A percentile compares a stretch with the other conserved stretches of the same genome.
These are phyloP conservation scores for Mythimna impura DNA, from an alignment of 2,888 invertebrate genomes.

Conservation along the genomic window DNA sequence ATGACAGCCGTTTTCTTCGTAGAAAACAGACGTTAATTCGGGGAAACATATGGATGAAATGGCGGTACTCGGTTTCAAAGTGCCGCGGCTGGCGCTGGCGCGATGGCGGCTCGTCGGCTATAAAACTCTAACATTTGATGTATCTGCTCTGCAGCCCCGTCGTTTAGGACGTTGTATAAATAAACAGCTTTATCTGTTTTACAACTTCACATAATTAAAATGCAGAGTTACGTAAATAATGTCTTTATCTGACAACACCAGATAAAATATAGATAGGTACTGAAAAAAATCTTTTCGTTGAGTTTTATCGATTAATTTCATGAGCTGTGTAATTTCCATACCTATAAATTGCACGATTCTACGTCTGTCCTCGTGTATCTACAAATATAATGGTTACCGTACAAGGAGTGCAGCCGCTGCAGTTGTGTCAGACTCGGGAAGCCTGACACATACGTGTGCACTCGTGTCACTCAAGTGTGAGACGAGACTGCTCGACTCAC, in stretches of 20 bases:
- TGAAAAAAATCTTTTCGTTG: neutral
- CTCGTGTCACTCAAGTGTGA: conserved; percentile 77
- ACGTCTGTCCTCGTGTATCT: neutral
- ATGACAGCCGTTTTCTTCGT: conserved; percentile 87
- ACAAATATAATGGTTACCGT: conserved; percentile 10
- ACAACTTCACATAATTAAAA: conserved; percentile 76
- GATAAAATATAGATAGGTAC: conserved; percentile 1
- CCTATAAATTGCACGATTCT: neutral
- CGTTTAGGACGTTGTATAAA: conserved; percentile 82
- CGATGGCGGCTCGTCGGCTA: conserved; percentile 70
- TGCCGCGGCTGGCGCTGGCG: conserved; percentile 74
- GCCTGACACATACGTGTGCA: conserved; percentile 74
- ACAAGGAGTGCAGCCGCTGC: conserved; percentile 1
- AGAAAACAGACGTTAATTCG: conserved; percentile 90
- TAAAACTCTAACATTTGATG: conserved; percentile 87
- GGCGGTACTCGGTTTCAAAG: conserved; percentile 88
- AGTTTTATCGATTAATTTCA: neutral
- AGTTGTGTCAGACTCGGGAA: conserved; percentile 66
- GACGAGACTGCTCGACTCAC: conserved; percentile 76
- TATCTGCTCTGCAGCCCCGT: conserved; percentile 81
- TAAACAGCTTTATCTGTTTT: conserved; percentile 85
- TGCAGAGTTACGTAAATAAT: conserved; percentile 66
- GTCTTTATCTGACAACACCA: conserved; percentile 49
- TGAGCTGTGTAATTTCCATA: neutral
- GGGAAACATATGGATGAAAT: conserved; percentile 89